Conservation (phyloP, 2,888 invertebrate genomes). For the Melanophora roralis region DNA sequence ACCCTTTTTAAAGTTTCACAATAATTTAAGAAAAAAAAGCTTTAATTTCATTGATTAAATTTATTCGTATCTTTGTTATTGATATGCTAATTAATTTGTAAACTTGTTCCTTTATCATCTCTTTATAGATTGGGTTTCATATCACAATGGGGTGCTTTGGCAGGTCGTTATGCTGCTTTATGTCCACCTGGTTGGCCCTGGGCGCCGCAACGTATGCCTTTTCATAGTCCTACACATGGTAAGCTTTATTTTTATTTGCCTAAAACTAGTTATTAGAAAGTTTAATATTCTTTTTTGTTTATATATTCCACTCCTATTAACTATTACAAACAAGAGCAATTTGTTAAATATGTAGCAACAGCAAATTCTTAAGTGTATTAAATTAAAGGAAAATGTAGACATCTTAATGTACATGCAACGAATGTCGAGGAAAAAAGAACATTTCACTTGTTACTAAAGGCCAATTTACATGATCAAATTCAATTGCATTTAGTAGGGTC, state of each 20-base stretch:
- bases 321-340: neutral
- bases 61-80: constrained; percentile 25
- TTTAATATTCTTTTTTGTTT: neutral
- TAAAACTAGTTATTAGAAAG: neutral
- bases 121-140: constrained; percentile 87
- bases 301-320: neutral
- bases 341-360: constrained; percentile 25
- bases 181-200: constrained; percentile 83
- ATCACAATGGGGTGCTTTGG: constrained; percentile 88
- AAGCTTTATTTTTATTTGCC: constrained; percentile 67
- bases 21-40: neutral
- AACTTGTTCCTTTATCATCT: constrained; percentile 54
- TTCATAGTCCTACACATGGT: constrained; percentile 84
- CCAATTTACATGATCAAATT: constrained; percentile 76
- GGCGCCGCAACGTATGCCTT: constrained; percentile 78
- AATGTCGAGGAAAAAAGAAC: neutral
- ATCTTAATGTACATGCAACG: neutral
- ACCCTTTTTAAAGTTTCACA: neutral
- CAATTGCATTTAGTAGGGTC: constrained; percentile 71
- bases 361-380: constrained; percentile 47
- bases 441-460: constrained; percentile 70
- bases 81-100: neutral
- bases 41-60: constrained; percentile 22
- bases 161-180: constrained; percentile 85
- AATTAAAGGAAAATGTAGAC: neutral